Conservation (phyloP, 2,797 vertebrate species). For the Pseudocheirus occidentalis region DNA sequence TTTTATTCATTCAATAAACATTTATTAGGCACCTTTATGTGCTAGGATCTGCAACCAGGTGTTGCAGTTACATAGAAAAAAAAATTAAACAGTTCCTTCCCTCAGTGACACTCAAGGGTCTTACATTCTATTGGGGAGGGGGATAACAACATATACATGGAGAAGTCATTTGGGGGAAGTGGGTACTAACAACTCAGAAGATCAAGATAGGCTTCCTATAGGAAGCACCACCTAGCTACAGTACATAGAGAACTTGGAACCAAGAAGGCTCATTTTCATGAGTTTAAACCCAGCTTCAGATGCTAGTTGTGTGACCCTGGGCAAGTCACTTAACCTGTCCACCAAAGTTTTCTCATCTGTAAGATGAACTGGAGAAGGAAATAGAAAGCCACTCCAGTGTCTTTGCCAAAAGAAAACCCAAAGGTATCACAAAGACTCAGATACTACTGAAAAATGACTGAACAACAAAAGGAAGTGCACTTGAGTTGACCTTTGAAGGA, state of each 20-base stretch:
- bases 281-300: background rate
- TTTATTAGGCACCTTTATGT: background rate
- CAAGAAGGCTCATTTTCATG: background rate
- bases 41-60: background rate
- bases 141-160: background rate
- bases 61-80: background rate
- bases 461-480: background rate
- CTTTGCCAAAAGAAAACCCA: background rate
- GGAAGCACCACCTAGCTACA: background rate
- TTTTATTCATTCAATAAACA: slow-evolving; percentile 1
- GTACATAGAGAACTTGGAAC: background rate
- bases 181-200: background rate
- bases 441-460: background rate
- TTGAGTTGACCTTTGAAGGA: background rate
- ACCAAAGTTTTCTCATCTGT: background rate
- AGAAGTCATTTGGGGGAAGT: background rate
- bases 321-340: background rate
- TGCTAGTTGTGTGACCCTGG: background rate
- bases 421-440: background rate
- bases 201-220: background rate
- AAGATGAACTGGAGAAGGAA: background rate
- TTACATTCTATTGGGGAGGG: background rate
- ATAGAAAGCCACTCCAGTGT: background rate
- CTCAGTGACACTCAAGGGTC: background rate
- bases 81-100: background rate